phyloP scores from a whole-genome alignment of 2,888 invertebrate genomes.

The Caenorhabditis sp. region DNA sequence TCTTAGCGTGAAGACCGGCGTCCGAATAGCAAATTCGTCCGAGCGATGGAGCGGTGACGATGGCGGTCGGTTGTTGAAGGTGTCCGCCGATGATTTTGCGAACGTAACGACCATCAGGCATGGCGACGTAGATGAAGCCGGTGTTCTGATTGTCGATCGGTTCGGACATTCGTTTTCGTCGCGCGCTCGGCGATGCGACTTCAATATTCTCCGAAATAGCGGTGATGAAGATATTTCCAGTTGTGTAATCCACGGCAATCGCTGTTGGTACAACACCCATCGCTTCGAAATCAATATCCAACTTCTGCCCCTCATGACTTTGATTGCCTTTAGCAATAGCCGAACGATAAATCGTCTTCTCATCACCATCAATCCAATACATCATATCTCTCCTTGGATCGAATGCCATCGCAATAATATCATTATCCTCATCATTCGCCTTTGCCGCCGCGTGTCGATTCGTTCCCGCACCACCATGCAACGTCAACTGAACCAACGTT shows the following conservation, averaged over 20 bases:
- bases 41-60: conserved; percentile 73
- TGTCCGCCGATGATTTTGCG: conserved; percentile 76
- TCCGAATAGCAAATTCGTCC: conserved; percentile 91
- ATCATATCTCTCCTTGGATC: conserved; percentile 78
- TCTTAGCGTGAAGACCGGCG: conserved; percentile 87
- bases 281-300: conserved; percentile 65
- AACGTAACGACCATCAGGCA: conserved; percentile 82
- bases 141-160: conserved; percentile 67
- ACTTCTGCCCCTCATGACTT: conserved; percentile 67
- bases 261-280: conserved; percentile 78
- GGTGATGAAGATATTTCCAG: conserved; percentile 73
- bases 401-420: conserved; percentile 86
- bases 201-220: conserved; percentile 48
- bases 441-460: conserved; percentile 66
- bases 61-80: conserved; percentile 85
- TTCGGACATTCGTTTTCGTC: conserved; percentile 63
- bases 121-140: conserved; percentile 82
- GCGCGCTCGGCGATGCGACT: conserved; percentile 6
- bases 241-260: conserved; percentile 90
- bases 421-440: conserved; percentile 79
- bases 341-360: conserved; percentile 52
- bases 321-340: conserved; percentile 67
- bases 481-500: conserved; percentile 59
- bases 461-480: conserved; percentile 62
- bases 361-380: conserved; percentile 87